Evolutionary conservation across 2,113 vertebrate species (phyloP), one percentile per base, ranked within the genome.

Genomic region (Colossoma macropomum): DNA sequence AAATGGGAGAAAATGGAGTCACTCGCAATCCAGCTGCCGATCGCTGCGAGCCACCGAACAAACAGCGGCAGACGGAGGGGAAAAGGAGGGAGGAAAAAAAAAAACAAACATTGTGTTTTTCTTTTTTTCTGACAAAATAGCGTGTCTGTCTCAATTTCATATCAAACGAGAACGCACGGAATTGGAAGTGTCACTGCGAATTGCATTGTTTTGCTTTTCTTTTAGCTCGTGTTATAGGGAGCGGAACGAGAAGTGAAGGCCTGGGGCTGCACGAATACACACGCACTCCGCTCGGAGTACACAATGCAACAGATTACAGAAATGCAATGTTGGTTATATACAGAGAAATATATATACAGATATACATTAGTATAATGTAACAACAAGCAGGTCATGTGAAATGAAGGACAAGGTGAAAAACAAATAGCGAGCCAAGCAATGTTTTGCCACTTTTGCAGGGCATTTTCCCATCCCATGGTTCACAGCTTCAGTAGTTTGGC

Each of bases 131-230:
- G 0, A 60, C 74, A 68, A 77, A 83, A 77, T 83, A 70, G 65
- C 34, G 52, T 62, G 81, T 77, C 81, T 23, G 41, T 65, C 27
- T 77, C 50, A 32, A 76, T 82, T 77, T 48, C 23, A 16, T 12
- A 70, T 65, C 50, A 60, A 70, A 76, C 32, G 30, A 25, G 63
- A 54, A 28, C 23, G 19, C 4, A 17, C 11, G 4, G 19, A 77
- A 82, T 82, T 70, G 63, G 19, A 76, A 70, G 15, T 70, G 81
- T 82, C 74, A 70, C 13, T 25, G 50, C 4, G 25, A 82, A 82
- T 21, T 25, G 62, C 74, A 17, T 28, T 59, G 60, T 48, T 82
- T 76, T 69, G 48, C 54, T 59, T 48, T 41, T 23, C 50, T 80
- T 7, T 54, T 48, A 30, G 2, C 63, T 69, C 12, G 15, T 28